These are phyloP conservation scores for Subacronicta megacephala DNA, from an alignment of 2,888 invertebrate species.

Conservation along the genomic window DNA sequence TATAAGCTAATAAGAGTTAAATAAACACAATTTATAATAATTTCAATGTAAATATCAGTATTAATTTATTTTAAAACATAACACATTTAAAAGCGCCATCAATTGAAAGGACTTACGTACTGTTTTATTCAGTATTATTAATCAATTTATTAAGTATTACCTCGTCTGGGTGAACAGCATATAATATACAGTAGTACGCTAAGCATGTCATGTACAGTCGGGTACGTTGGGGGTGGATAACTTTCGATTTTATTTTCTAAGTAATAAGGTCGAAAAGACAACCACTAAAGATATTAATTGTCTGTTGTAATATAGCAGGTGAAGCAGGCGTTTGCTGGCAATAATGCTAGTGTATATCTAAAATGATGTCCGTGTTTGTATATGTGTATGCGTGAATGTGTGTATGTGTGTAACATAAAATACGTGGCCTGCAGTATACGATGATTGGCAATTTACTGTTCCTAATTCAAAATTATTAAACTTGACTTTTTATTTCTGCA, in stretches of 20 bases:
- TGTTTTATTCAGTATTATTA: conserved; percentile 57
- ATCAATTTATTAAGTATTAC: background rate
- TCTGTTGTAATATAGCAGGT: background rate
- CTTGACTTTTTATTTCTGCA: too few relatives aligned
- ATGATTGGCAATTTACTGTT: too few relatives aligned
- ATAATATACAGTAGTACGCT: background rate
- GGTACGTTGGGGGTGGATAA: background rate
- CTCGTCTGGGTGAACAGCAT: background rate
- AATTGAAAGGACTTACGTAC: conserved; percentile 63
- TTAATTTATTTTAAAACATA: conserved; percentile 51
- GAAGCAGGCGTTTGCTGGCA: background rate
- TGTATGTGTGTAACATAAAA: too few relatives aligned
- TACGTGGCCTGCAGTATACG: too few relatives aligned
- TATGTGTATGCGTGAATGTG: too few relatives aligned
- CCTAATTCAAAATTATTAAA: too few relatives aligned
- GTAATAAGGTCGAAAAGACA: background rate
- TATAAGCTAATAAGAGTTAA: conserved; percentile 38
- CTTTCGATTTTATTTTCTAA: background rate
- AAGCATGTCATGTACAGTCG: background rate
- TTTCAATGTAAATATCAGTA: conserved; percentile 39
- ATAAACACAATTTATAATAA: conserved; percentile 43
- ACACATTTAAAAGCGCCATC: conserved; percentile 74
- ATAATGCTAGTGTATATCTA: background rate
- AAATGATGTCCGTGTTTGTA: background rate
- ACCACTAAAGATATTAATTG: background rate